Base-by-base conservation (phyloP, 2,888 invertebrate genomes). In the Ypsolopha sequella region DNA sequence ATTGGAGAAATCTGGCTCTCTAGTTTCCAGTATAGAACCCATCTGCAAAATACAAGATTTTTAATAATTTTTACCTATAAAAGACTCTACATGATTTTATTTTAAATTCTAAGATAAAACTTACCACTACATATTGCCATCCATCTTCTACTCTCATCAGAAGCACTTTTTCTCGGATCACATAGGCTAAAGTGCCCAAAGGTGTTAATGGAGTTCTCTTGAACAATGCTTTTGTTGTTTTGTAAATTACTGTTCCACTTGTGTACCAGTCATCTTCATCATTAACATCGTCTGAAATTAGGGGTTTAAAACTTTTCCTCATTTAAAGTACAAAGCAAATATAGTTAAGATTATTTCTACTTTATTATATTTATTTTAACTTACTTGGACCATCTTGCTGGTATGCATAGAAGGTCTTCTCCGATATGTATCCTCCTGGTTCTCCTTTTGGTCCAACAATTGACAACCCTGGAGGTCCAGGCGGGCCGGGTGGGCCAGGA, bases 141-240 rank as follows among this genome's bases (percentile, higher is more conserved):
- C 78, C 80, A 39, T 62, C 60, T 55, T 70, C 65, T 14, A 77
- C 77, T 55, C 78, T 69, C 49, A 86, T 57, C 50, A 86, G 60
- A 55, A 85, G 65, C 55, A 70, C 65, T 64, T 74, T 68, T 55
- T 82, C 80, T 55, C 73, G 66, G 50, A 82, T 58, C 57, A 84
- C 68, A 63, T 73, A 85, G 39, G 78, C 85, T 39, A 85, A 57
- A 7, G 85, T 82, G 54, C 85, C 85, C 56, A 70, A 41, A 36
- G 65, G 68, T 11, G 72, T 75, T 8, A 54, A 62, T 14, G 65
- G 56, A n/a, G 79, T 78, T 63, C 64, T 68, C 81, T 73, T 76
- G 2, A 70, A 53, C 6, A 82, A 61, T 6, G 71, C 72, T 41
- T 60, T 69, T 38, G 61, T 66, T 11, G 73, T 71, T 60, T 66